Conservation (phyloP, 2,888 invertebrate genomes). For the Drosophila pseudotakahashii region DNA sequence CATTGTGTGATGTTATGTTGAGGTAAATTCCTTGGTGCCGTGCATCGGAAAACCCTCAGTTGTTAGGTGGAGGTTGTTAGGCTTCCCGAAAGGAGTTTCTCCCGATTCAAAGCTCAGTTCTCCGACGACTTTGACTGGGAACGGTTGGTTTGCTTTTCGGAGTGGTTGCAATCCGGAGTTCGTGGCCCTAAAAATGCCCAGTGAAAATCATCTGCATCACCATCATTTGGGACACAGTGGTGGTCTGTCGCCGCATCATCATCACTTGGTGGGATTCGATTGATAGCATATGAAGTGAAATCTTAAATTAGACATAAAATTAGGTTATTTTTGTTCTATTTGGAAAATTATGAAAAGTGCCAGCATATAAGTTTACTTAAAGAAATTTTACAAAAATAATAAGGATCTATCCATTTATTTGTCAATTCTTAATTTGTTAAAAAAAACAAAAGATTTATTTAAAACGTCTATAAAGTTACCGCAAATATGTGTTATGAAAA, state of each 20-base stretch:
- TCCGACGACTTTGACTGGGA: slow-evolving; percentile 16
- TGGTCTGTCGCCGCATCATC: slow-evolving; percentile 82
- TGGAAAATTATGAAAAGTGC: neutral
- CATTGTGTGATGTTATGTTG: slow-evolving; percentile 77
- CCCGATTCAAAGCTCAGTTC: slow-evolving; percentile 26
- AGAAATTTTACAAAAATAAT: too few species aligned
- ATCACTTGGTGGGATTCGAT: slow-evolving; percentile 76
- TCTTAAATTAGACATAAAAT: neutral
- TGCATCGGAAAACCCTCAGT: slow-evolving; percentile 26
- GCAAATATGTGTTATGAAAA: too few species aligned
- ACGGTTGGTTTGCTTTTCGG: slow-evolving; percentile 54
- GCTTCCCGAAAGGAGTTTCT: slow-evolving; percentile 12
- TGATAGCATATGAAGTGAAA: neutral
- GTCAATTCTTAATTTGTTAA: too few species aligned
- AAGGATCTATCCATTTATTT: too few species aligned
- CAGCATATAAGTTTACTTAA: neutral
- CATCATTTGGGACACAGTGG: slow-evolving; percentile 72
- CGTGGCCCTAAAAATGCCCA: slow-evolving; percentile 64
- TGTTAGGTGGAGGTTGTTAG: slow-evolving; percentile 44
- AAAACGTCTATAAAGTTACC: too few species aligned
- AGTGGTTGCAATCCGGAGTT: slow-evolving; percentile 41
- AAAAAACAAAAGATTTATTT: too few species aligned
- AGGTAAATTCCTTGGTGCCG: slow-evolving; percentile 76
- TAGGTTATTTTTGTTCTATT: too few species aligned
- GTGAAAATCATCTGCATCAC: slow-evolving; percentile 81